A percentile compares a stretch with the other conserved stretches of the same genome.
phyloP scores from a whole-genome alignment of 2,113 vertebrate genomes.

The Aspiorhynchus laticeps region DNA sequence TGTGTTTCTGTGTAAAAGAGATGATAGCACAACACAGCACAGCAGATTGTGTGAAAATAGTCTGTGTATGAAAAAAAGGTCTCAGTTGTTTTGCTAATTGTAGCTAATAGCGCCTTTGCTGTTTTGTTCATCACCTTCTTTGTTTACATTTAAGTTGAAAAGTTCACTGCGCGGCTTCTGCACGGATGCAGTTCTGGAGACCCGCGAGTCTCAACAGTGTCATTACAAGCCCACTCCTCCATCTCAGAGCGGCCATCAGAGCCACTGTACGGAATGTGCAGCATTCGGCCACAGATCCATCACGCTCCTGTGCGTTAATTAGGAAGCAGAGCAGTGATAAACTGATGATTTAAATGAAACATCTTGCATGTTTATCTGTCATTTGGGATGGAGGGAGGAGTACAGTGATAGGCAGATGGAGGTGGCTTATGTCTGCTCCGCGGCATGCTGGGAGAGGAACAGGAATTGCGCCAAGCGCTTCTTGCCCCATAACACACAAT shows the following conservation, averaged over 20 bases:
- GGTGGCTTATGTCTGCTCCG: slow-evolving; percentile 78
- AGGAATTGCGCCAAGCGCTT: slow-evolving; percentile 72
- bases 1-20: background rate
- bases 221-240: slow-evolving; percentile 20
- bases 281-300: slow-evolving; percentile 16
- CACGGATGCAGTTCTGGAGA: background rate
- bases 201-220: slow-evolving; percentile 21
- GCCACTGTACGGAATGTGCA: background rate
- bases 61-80: background rate
- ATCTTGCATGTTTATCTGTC: slow-evolving; percentile 71
- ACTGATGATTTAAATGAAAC: slow-evolving; percentile 66
- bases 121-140: background rate
- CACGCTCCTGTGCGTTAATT: slow-evolving; percentile 58
- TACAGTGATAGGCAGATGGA: slow-evolving; percentile 77
- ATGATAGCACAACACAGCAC: background rate
- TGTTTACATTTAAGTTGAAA: slow-evolving; percentile 36
- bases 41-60: background rate
- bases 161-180: slow-evolving; percentile 1
- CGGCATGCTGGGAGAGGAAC: slow-evolving; percentile 74
- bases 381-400: slow-evolving; percentile 74
- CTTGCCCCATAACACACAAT: slow-evolving; percentile 46
- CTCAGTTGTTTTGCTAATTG: slow-evolving; percentile 12
- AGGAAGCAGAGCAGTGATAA: slow-evolving; percentile 54
- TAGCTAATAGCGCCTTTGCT: slow-evolving; percentile 1
- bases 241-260: slow-evolving; percentile 4